Evolutionary conservation across 2,888 invertebrate species (phyloP), one percentile per base, ranked within the genome.

Genomic region (Stenotaenia linearis): DNA sequence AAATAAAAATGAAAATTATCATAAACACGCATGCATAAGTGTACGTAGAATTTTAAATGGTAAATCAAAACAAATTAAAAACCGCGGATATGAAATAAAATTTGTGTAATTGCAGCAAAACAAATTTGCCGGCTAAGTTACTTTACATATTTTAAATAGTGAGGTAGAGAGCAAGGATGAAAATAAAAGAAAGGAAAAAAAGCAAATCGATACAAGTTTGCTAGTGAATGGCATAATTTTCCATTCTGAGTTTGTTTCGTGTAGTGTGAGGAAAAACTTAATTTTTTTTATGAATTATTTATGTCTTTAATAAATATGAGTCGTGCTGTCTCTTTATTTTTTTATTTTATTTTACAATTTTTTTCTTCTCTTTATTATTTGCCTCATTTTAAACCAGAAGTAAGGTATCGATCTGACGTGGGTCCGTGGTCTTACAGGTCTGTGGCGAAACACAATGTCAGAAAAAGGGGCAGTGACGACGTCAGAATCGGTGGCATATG

Each of bases 151-250:
- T 61, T 61, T 61, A 61, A 61, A 61, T 61, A 61, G 28, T 61
- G 9, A 25, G 15, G 61, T 23, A 23, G 18, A 61, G 61, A 61
- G 45, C 61, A 25, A 5, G n/a, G 2, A 2, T 23, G 23, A 12
- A 15, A 61, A 61, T 25, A 61, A 25, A 23, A 61, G 28, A 15
- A 18, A n/a, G 28, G 2, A 15, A 25, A 61, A 61, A 61, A 28
- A 10, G 23, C 61, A 61, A 61, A 61, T 61, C 61, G 25, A 61
- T 61, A 12, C 1, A 61, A 61, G 61, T 61, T n/a, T 61, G 61
- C 61, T 61, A 23, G 61, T 61, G 61, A 61, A 61, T 61, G 61
- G 61, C 61, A 61, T 61, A 61, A 61, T 61, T 61, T 61, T 61
- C 61, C 61, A 61, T 7, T 61, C 61, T 25, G 61, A 61, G 61